Evolutionary conservation across 2,888 invertebrate genomes (phyloP).

Genomic region (Epicampocera succincta): DNA sequence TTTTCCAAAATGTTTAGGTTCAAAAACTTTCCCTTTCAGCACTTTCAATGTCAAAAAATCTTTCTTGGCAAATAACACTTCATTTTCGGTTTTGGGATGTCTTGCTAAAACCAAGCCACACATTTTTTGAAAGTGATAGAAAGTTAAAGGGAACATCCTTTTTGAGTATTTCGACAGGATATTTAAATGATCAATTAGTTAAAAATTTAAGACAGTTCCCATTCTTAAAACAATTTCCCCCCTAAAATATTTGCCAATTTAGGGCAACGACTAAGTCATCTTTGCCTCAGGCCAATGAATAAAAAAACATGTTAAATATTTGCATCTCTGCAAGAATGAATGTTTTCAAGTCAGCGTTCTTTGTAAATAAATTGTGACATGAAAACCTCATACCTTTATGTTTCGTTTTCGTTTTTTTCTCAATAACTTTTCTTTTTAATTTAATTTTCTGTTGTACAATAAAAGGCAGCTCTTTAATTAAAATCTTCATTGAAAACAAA

Average conservation of each 20-base stretch:
- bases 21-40: too few species aligned
- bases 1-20: too few species aligned
- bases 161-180: too few species aligned
- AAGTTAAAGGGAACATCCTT: too few species aligned
- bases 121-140: too few species aligned
- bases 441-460: background rate
- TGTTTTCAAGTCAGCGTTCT: background rate
- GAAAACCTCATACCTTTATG: conserved; percentile 33
- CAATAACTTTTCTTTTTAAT: conserved; percentile 21
- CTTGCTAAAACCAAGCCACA: too few species aligned
- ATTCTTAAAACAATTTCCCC: too few species aligned
- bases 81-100: too few species aligned
- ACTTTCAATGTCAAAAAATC: too few species aligned
- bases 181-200: too few species aligned
- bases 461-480: conserved; percentile 25
- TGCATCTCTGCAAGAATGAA: background rate
- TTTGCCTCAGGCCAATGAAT: background rate
- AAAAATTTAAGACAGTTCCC: too few species aligned
- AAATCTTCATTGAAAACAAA: conserved; percentile 14
- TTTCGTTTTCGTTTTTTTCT: conserved; percentile 11
- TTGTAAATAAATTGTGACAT: conserved; percentile 14
- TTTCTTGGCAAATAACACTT: too few species aligned
- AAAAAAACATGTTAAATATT: background rate
- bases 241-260: background rate
- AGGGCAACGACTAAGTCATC: background rate